Evolutionary conservation across 1,140 invertebrate species (phyloP), one percentile per base, ranked within the genome.

Genomic region (Danaus plexippus): DNA sequence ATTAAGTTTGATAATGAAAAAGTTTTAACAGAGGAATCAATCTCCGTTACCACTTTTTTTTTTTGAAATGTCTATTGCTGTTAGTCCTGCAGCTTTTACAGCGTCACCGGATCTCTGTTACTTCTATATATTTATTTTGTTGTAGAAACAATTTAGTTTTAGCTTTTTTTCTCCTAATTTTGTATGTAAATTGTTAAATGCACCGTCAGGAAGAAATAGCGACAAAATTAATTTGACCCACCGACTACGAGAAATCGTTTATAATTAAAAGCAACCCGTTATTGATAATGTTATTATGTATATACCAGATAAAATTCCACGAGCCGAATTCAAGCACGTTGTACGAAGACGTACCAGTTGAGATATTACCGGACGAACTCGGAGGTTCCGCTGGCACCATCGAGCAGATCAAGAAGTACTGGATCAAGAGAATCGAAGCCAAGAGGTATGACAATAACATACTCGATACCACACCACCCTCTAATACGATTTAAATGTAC

Each of bases 321-420:
- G 81, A 88, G 42, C 87, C 88, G 4, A 89, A 88, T 61, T 89
- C 90, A 7, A 88, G 88, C 1, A 89, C 89, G 0, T 66, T 93
- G 0, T 90, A 89, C 62, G 85, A 90, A 42, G 89, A 88, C 65
- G 82, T 93, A 41, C 89, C 91, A 0, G 85, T 83, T 60, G 88
- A 90, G 4, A 69, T 92, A n/a, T 70, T 93, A 32, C 92, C 92
- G 0, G 80, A 87, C 11, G 92, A 93, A 68, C 92, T 91, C 54
- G 92, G 92, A 9, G 92, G 92, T 6, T 83, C 86, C 13, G 88
- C 87, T 1, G 91, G 91, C 9, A 69, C 84, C 0, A 73, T 90
- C n/a, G 84, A 88, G 6, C 78, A 87, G 47, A 81, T 92, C 43
- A 91, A 91, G 64, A 67, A 80, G 4, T 70, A 89, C 54, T 90